Percentiles rank a stretch among this genome's conserved stretches.
phyloP scores from a whole-genome alignment of 2,888 invertebrate species.

The Drosophila barbarae region DNA sequence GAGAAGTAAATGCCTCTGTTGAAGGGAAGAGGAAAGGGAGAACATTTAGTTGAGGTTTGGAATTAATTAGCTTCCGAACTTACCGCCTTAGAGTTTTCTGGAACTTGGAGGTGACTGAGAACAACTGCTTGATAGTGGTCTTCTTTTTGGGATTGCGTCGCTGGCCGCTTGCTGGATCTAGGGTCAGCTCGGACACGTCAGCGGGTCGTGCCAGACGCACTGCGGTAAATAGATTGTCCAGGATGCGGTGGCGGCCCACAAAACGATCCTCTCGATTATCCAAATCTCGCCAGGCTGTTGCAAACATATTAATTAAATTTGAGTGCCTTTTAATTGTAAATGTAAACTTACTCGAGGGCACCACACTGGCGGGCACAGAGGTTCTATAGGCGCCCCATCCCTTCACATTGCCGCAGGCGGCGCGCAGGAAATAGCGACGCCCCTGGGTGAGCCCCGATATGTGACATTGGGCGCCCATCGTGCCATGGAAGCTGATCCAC shows the following conservation, averaged over 20 bases:
- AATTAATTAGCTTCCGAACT: conserved; percentile 9
- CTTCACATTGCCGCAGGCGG: conserved; percentile 94
- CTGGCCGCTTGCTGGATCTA: conserved; percentile 84
- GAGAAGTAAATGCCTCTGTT: conserved; percentile 95
- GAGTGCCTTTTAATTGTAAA: not conserved
- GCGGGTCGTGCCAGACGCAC: conserved; percentile 83
- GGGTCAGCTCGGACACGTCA: conserved; percentile 84
- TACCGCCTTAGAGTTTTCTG: conserved; percentile 94
- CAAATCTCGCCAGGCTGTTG: conserved; percentile 91
- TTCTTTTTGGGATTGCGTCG: conserved; percentile 90
- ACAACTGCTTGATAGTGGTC: conserved; percentile 94
- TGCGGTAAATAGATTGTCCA: conserved; percentile 87
- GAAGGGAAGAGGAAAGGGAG: not conserved
- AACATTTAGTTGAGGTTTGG: not conserved
- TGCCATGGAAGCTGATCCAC: conserved; percentile 79
- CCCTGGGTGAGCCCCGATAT: conserved; percentile 90
- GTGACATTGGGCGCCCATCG: conserved; percentile 80
- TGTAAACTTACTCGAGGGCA: conserved; percentile 89
- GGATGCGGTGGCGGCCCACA: conserved; percentile 85
- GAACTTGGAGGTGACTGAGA: conserved; percentile 97
- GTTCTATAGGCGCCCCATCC: conserved; percentile 90
- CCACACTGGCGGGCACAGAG: conserved; percentile 90
- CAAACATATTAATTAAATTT: too few relatives aligned
- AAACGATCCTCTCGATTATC: conserved; percentile 85
- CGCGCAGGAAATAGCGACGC: conserved; percentile 92